Conservation (phyloP, 2,888 invertebrate species). For the Drosophila imparisetae region DNA sequence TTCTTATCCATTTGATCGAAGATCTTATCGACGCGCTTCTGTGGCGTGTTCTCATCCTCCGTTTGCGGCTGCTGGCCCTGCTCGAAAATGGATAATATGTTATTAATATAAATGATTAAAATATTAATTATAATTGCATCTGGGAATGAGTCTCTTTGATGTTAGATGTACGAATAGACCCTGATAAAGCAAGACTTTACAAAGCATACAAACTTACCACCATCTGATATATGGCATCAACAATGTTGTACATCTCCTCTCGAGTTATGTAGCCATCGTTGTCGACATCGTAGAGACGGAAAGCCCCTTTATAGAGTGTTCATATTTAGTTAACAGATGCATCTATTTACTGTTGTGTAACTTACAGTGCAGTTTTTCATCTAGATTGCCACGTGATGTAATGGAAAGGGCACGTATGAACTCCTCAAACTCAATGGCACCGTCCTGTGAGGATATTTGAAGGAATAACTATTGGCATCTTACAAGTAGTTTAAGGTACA, state of each 20-base stretch:
- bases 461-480: not conserved
- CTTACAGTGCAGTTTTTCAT: constrained; percentile 99
- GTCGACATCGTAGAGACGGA: constrained; percentile 97
- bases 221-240: constrained; percentile 99
- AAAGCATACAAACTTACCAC: constrained; percentile 90
- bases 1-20: constrained; percentile 99
- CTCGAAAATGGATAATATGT: constrained; percentile 86
- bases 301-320: constrained; percentile 94
- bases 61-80: constrained; percentile 95
- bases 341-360: constrained; percentile 89
- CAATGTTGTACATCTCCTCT: constrained; percentile 98
- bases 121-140: not conserved
- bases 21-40: constrained; percentile 98
- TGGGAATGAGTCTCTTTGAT: not conserved
- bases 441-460: constrained; percentile 89
- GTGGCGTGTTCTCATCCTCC: constrained; percentile 96
- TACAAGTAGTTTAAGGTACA: constrained; percentile 86
- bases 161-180: too few relatives aligned
- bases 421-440: constrained; percentile 99
- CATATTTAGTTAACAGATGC: constrained; percentile 90
- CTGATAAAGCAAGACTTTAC: not conserved
- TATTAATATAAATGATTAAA: not conserved
- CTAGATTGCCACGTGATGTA: constrained; percentile 98
- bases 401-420: constrained; percentile 99
- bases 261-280: constrained; percentile 98